Base-by-base conservation (phyloP, 2,113 vertebrate species). In the Herpailurus yagouaroundi region DNA sequence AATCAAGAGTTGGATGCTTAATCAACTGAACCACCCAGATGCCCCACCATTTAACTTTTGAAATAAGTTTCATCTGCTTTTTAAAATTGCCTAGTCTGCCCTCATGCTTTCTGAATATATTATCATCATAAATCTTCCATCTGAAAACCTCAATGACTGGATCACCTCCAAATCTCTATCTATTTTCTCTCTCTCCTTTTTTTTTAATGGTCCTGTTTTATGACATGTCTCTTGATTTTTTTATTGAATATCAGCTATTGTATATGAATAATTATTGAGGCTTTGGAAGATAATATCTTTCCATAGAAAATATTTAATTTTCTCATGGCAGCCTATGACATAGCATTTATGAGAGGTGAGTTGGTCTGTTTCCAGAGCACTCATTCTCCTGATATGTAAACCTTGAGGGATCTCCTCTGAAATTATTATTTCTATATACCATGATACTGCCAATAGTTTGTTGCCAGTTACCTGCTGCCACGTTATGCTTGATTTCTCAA, bases 391-490 rank as follows among this genome's bases (percentile, higher is more conserved):
- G 48, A n/a, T 90, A 50, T 38, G 31, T 15, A 73, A 16, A 21
- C 31, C 25, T 31, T 66, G 3, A 8, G 15, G 33, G 13, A 9
- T 95, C 36, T 68, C 48, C 12, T 4, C 16, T 68, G 27, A 71
- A 74, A 9, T 74, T 11, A 36, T 74, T 50, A 29, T 74, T 18
- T 81, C 74, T 7, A 9, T 15, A 63, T 13, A 25, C 36, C 36
- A 38, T 8, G 6, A 2, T 11, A 13, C 5, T 10, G 7, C 48
- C 27, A 19, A 50, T 0, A n/a, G 19, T 0, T 3, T 76, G 25
- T 7, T 7, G 6, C 38, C 25, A 2, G 15, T 45, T 29, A n/a
- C 4, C 23, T n/a, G 19, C 8, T 36, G 50, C 77, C 25, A 11
- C 1, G 14, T 19, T 31, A 11, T 18, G 3, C 29, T n/a, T 76